Percentiles rank a stretch among this genome's conserved stretches.
Evolutionary conservation across 2,113 vertebrate species (phyloP).

Genomic region (Scortum barcoo): DNA sequence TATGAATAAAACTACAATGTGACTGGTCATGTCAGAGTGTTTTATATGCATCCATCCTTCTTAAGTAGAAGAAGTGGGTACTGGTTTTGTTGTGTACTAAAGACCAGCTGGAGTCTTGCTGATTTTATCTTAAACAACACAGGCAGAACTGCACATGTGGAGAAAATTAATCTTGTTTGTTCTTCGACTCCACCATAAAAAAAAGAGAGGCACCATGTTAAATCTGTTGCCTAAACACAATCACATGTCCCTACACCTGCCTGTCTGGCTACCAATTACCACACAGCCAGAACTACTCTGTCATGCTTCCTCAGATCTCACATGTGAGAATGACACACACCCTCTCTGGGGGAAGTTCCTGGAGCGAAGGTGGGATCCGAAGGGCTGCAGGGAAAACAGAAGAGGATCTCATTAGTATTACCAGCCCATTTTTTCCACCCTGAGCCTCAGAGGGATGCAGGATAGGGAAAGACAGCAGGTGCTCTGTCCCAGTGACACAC

Average conservation of each 20-base stretch:
- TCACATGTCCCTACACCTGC: background rate
- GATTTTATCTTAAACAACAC: background rate
- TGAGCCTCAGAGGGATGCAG: constrained; percentile 48
- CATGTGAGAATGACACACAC: constrained; percentile 12
- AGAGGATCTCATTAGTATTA: constrained; percentile 62
- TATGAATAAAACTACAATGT: too few species aligned
- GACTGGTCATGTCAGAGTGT: background rate
- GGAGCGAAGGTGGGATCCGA: constrained; percentile 20
- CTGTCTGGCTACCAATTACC: background rate
- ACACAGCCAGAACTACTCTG: background rate
- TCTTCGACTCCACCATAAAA: background rate
- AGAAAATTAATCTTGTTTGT: too few species aligned
- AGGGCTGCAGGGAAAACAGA: constrained; percentile 23
- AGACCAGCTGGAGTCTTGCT: background rate
- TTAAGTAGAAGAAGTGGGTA: background rate
- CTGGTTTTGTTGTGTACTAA: background rate
- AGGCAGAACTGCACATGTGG: background rate
- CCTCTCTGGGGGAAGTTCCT: constrained; percentile 42
- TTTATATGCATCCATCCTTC: background rate
- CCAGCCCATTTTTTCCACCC: constrained; percentile 56
- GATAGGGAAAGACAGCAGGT: constrained; percentile 49
- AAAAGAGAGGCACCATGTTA: background rate
- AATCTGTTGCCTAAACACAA: background rate
- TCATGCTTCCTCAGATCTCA: constrained; percentile 23
- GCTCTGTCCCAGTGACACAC: constrained; percentile 46